Evolutionary conservation across 1,140 invertebrate genomes (phyloP), one percentile per base, ranked within the genome.

Genomic region (Dendrolimus kikuchii): DNA sequence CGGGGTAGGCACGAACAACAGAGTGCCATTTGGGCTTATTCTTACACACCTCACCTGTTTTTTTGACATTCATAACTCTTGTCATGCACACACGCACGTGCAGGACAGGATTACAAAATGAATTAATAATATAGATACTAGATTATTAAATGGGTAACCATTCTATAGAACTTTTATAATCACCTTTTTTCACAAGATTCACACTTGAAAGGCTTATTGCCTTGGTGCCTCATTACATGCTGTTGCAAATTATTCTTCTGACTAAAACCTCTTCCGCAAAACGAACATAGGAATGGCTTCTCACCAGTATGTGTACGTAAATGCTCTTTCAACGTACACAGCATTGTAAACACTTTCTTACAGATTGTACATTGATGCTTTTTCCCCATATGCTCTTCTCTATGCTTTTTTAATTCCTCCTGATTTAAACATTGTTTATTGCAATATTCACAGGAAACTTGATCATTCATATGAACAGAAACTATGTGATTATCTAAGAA

Each of bases 281-380:
- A 67, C 0, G 82, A 86, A 54, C 90, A 91, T 6, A 89, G 60
- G 54, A 84, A 89, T 4, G 90, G 90, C 36, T 90, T 89, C 46
- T 90, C 89, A 0, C 87, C 88, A 0, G 89, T 90, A 68, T 92
- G 91, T 4, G 83, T 89, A 5, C 88, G 59, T 51, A 89, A 75
- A 66, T 92, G 89, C 57, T 90, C 89, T 0, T 81, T 89, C 46
- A 90, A 63, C 0, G 89, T 88, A 0, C 89, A 90, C 10, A 87
- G 53, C 82, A 90, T 89, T 5, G 81, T 83, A 43, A 90, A 90
- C 0, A 66, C 60, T 51, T 92, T 92, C 41, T 88, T 86, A 59
- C 91, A 92, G 7, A 88, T 68, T 5, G 81, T 72, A 66, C 91
- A 92, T 23, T 88, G 81, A 63, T 91, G 90, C 40, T 89, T 89